A percentile compares a stretch with the other conserved stretches of the same genome.
Conservation (phyloP, 2,113 vertebrate species). For the Oceanites oceanicus region DNA sequence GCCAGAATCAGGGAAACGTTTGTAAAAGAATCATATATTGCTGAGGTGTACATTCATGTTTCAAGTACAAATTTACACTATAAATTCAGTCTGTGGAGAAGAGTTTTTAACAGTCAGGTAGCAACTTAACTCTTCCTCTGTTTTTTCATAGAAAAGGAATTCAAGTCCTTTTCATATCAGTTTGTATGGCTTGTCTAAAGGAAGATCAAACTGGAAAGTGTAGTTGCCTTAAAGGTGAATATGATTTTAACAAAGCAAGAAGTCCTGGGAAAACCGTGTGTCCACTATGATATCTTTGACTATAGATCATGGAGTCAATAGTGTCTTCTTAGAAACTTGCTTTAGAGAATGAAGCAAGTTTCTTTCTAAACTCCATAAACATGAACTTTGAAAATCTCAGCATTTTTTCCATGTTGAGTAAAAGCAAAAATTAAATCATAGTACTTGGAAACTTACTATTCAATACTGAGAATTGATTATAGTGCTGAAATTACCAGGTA, state of each 20-base stretch:
- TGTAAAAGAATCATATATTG: background rate
- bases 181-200: background rate
- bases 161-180: background rate
- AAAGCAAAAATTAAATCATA: background rate
- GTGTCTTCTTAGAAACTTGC: background rate
- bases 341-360: background rate
- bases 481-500: background rate
- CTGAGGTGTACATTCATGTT: background rate
- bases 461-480: background rate
- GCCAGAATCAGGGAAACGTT: background rate
- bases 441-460: background rate
- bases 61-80: background rate
- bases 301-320: background rate
- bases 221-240: background rate
- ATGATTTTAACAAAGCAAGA: background rate
- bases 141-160: background rate
- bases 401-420: background rate
- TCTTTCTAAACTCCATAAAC: background rate
- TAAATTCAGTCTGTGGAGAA: background rate
- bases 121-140: background rate
- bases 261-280: background rate
- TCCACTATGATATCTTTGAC: background rate
- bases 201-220: background rate
- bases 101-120: background rate
- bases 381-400: background rate